Conservation (phyloP, 2,888 invertebrate genomes). For the Dicyrtomina minuta region DNA sequence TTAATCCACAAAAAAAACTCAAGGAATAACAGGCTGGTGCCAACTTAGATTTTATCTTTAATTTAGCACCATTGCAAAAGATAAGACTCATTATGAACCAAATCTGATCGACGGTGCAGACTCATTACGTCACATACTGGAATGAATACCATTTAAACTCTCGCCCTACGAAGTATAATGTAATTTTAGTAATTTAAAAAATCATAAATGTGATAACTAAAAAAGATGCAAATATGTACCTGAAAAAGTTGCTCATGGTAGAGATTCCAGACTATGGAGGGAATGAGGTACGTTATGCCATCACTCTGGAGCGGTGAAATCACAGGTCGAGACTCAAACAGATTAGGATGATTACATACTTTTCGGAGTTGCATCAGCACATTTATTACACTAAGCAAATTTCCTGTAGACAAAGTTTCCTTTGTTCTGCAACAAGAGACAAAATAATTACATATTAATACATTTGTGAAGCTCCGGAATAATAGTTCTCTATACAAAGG, state of each 20-base stretch:
- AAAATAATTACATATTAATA: background rate
- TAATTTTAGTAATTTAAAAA: too few species aligned
- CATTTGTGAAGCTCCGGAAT: background rate
- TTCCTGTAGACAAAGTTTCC: slow-evolving; percentile 89
- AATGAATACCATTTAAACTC: too few species aligned
- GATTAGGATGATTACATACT: slow-evolving; percentile 97
- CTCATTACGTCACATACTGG: too few species aligned
- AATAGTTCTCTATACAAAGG: too few species aligned
- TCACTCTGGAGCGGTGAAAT: slow-evolving; percentile 90
- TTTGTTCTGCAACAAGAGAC: slow-evolving; percentile 69
- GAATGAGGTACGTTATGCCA: slow-evolving; percentile 69
- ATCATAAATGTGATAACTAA: too few species aligned
- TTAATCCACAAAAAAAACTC: slow-evolving; percentile 21
- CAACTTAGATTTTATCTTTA: background rate
- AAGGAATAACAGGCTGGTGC: slow-evolving; percentile 26
- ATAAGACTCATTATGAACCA: slow-evolving; percentile 7
- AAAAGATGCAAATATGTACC: too few species aligned
- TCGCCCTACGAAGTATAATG: too few species aligned
- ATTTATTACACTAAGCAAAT: slow-evolving; percentile 91
- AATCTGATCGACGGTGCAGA: slow-evolving; percentile 27
- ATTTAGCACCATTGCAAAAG: slow-evolving; percentile 29
- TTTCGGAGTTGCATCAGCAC: slow-evolving; percentile 95
- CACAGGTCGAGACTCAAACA: slow-evolving; percentile 95
- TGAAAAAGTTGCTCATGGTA: background rate
- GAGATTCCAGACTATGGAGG: slow-evolving; percentile 70